Base-by-base conservation (phyloP, 2,888 invertebrate species). In the Leucozona laternaria region DNA sequence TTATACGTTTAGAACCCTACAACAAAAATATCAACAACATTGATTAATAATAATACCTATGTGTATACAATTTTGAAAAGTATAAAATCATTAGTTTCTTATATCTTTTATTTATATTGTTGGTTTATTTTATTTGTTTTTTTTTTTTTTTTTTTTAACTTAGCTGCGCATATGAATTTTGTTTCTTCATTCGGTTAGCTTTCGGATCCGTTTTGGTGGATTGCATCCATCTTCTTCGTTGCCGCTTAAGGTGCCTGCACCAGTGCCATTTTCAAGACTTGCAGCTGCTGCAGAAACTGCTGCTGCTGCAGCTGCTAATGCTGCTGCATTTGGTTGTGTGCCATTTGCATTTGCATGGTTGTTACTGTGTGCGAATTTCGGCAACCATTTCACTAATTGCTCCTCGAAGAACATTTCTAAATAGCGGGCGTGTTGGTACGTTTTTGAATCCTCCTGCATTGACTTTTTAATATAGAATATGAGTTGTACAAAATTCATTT, bases 351-450 rank as follows among this genome's bases (percentile, higher is more conserved):
- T 89, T 57, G 88, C 81, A 62, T 87, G 73, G 71, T 85, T 89
- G 68, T 87, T 64, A 64, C 76, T 82, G 48, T 86, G 88, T 20
- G 95, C 95, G 92, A 95, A 96, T 91, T 95, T 95, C 2, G 97
- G 97, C 89, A 97, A 93, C 95, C 96, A 97, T 92, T 97, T 97
- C 70, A 94, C 91, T 88, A 97, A 93, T 91, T 97, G 95, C 90
- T 96, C 95, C 90, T 97, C 97, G 92, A 97, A 97, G 93, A 97
- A 97, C 92, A 96, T 96, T 92, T 97, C 97, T 89, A 97, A 94
- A 86, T 95, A 95, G 92, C 96, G 95, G 55, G 96, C 97, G 93
- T 97, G 96, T 90, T 94, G 95, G 93, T 95, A 96, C 55, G 97
- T 95, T 91, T 95, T 95, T 17, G 96, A 95, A 88, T 96, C 96